Base-by-base conservation (phyloP, 2,797 vertebrate genomes). In the Huso huso region DNA sequence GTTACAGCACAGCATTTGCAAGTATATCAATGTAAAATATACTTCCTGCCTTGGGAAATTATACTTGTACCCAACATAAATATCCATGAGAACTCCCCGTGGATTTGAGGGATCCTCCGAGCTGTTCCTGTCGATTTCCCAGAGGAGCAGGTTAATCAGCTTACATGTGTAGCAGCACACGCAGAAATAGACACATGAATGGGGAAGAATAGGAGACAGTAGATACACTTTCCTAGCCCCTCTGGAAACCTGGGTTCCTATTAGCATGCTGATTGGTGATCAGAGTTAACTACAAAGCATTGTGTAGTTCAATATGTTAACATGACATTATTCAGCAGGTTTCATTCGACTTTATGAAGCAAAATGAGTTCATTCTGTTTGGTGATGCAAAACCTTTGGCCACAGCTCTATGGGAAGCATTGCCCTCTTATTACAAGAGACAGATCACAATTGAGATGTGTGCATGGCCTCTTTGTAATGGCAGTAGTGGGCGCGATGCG, bases 1-100 rank as follows among this genome's bases (percentile, higher is more conserved):
- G 23, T 37, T 37, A 4, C 23, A 37, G 23, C 23, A 37, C 23
- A 37, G 23, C 48, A 77, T 76, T 6, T 66, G 78, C 77, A 86
- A 83, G 79, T 81, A 79, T 75, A 68, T 71, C 71, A 67, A 69
- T 66, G 67, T 77, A 72, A 76, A 79, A 76, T 81, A 76, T 67
- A 70, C 64, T 52, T 11, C 70, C 77, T 77, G 81, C 78, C 85
- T 73, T 75, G 83, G 87, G 87, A 88, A 88, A 89, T 89, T 83
- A 85, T 81, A 78, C 74, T 76, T 66, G 58, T 64, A 13, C 61
- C 18, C 63, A 51, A 58, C 68, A 70, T 68, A 70, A 71, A 73
- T 70, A 74, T 77, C 66, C 63, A 66, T 71, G 64, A 71, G 51
- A 23, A 13, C 15, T 11, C 49, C 66, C 18, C 49, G 48, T 66